Percentiles rank a stretch among this genome's conserved stretches.
Conservation (phyloP, 37 sponge, comb jelly and placozoan species). For the Hormiphora californensis region DNA sequence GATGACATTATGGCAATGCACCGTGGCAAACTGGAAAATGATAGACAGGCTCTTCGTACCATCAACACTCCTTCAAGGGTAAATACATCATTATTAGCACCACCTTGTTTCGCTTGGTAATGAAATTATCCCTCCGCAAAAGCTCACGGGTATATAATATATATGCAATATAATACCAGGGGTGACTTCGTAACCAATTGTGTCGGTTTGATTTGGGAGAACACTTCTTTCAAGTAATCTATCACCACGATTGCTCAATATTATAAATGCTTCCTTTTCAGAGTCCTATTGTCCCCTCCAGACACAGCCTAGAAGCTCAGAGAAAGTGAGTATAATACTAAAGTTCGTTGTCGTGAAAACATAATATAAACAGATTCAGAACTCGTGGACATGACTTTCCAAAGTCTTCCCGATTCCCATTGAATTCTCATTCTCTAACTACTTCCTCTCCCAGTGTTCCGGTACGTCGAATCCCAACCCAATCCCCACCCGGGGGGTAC, state of each 20-base stretch:
- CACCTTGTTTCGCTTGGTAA: too few relatives aligned
- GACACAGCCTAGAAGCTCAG: slow-evolving; percentile 17
- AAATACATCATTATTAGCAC: too few relatives aligned
- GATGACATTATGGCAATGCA: slow-evolving; percentile 43
- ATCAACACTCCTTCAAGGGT: slow-evolving; percentile 28
- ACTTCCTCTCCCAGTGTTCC: not conserved
- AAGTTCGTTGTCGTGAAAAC: not conserved
- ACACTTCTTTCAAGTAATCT: too few relatives aligned
- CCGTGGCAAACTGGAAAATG: slow-evolving; percentile 26
- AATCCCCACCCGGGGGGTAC: not conserved
- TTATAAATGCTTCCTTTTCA: not conserved
- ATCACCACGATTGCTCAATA: too few relatives aligned
- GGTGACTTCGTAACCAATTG: too few relatives aligned
- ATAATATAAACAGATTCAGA: not conserved
- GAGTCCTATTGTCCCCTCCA: slow-evolving; percentile 43
- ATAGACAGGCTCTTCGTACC: slow-evolving; percentile 4
- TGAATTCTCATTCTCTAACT: not conserved
- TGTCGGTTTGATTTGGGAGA: too few relatives aligned
- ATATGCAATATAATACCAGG: too few relatives aligned
- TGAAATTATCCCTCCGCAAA: too few relatives aligned
- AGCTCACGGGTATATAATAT: too few relatives aligned
- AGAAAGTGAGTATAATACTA: slow-evolving; percentile 42
- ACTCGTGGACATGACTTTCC: not conserved
- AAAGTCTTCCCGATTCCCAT: not conserved
- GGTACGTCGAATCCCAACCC: not conserved